phyloP scores from a whole-genome alignment of 2,888 invertebrate species.

The Scrobipalpa costella region DNA sequence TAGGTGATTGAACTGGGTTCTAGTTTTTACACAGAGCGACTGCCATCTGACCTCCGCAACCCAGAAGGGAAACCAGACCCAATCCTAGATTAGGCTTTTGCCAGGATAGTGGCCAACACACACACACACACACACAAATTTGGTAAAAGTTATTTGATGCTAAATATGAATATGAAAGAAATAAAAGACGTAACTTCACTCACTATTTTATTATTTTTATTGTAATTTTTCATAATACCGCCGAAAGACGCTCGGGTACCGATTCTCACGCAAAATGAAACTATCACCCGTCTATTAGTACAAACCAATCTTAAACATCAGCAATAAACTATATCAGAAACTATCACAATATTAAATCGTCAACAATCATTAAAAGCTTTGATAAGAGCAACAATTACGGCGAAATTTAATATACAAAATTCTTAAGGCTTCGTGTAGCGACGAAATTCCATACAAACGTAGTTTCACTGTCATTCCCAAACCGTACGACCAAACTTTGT shows the following conservation, averaged over 20 bases:
- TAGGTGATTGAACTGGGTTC: no score
- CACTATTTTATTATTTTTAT: conserved; percentile 80
- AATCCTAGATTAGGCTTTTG: no score
- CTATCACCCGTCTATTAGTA: conserved; percentile 41
- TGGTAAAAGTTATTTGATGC: background rate
- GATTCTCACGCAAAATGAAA: conserved; percentile 57
- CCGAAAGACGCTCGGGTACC: conserved; percentile 55
- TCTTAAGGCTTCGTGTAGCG: no score
- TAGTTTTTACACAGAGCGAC: no score
- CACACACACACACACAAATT: no score
- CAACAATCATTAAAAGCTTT: conserved; percentile 75
- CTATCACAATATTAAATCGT: conserved; percentile 50
- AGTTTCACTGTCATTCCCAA: no score
- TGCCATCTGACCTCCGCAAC: no score
- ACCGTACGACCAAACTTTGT: no score
- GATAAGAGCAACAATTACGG: conserved; percentile 51
- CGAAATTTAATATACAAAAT: conserved; percentile 29
- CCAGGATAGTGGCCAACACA: no score
- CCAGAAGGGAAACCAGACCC: no score
- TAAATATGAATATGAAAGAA: background rate
- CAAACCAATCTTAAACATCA: conserved; percentile 42
- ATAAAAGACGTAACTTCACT: conserved; percentile 50
- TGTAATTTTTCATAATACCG: conserved; percentile 79
- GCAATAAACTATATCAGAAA: conserved; percentile 51
- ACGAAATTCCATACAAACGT: no score